Evolutionary conservation across 2,797 vertebrate genomes (phyloP).

Genomic region (Emydoidea blandingii): DNA sequence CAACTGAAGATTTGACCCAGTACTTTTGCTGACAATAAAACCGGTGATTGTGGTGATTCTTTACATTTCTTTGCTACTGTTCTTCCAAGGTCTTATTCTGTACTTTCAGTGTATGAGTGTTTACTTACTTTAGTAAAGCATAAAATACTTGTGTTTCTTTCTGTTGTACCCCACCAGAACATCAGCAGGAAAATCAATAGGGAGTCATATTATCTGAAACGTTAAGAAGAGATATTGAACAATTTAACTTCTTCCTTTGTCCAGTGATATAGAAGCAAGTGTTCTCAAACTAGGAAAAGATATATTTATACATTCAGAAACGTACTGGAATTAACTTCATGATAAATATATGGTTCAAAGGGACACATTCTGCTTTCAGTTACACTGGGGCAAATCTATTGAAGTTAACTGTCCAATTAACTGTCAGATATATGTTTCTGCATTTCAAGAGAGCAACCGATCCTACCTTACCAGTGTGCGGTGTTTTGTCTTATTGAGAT

Average conservation of each 20-base stretch:
- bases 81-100: slow-evolving; percentile 23
- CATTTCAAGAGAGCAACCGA: slow-evolving; percentile 33
- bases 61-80: background rate
- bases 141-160: slow-evolving; percentile 31
- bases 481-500: slow-evolving; percentile 50
- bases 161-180: slow-evolving; percentile 34
- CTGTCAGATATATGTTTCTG: slow-evolving; percentile 48
- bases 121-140: slow-evolving; percentile 28
- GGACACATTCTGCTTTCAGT: slow-evolving; percentile 40
- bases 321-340: accelerated
- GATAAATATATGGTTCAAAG: background rate
- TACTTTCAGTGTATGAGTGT: slow-evolving; percentile 35
- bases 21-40: slow-evolving; percentile 2
- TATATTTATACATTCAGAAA: slow-evolving; percentile 1
- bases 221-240: slow-evolving; percentile 29
- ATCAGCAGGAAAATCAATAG: slow-evolving; percentile 58
- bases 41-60: background rate
- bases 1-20: background rate
- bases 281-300: background rate
- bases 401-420: slow-evolving; percentile 62
- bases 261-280: background rate
- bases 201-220: slow-evolving; percentile 21
- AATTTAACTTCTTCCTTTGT: slow-evolving; percentile 32
- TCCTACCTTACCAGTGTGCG: slow-evolving; percentile 2
- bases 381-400: slow-evolving; percentile 52